phyloP scores from a whole-genome alignment of 2,797 vertebrate genomes.

The Sparidentex hasta region DNA sequence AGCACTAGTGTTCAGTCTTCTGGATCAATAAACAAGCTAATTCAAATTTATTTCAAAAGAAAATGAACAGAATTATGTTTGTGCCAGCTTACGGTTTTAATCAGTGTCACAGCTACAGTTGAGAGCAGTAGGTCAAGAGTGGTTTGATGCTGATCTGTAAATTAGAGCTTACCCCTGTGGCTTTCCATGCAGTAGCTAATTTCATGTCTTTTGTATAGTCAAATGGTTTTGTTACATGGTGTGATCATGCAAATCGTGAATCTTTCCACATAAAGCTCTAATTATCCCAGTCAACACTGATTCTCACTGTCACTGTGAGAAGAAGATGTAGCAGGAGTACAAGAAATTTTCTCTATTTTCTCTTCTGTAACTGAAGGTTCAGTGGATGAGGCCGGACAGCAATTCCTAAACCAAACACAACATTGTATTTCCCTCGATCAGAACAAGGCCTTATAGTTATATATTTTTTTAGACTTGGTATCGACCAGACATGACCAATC shows the following conservation, averaged over 20 bases:
- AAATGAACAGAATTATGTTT: not conserved
- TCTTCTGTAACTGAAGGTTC: not conserved
- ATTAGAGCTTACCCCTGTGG: constrained; percentile 3
- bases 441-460: too few species aligned
- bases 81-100: not conserved
- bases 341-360: not conserved
- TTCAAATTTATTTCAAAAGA: constrained; percentile 13
- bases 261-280: not conserved
- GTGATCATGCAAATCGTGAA: not conserved
- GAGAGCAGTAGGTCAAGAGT: not conserved
- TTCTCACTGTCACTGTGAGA: not conserved
- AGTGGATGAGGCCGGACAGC: not conserved
- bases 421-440: not conserved
- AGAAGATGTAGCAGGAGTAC: not conserved
- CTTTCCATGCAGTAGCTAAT: constrained; percentile 9
- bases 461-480: too few species aligned
- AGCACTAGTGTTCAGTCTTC: constrained; percentile 18
- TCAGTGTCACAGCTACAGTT: not conserved
- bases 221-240: not conserved
- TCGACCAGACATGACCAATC: too few species aligned
- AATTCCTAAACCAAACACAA: not conserved
- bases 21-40: constrained; percentile 23
- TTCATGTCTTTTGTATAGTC: constrained; percentile 1
- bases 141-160: constrained; percentile 12
- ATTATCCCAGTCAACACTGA: not conserved